Evolutionary conservation across 2,113 vertebrate genomes (phyloP).

Genomic region (Micronycteris hirsuta): DNA sequence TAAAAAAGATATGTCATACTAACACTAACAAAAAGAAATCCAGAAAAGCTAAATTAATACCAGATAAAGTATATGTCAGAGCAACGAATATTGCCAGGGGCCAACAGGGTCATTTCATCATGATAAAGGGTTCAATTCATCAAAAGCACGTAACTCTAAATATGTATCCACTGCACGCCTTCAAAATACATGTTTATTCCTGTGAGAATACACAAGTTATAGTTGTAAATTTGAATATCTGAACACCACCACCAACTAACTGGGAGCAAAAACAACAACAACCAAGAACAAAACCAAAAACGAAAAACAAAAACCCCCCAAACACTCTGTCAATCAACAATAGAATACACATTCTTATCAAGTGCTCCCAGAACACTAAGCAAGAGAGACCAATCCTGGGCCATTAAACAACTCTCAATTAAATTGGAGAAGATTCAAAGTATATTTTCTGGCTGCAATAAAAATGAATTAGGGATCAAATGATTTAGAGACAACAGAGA

Average conservation of each 20-base stretch:
- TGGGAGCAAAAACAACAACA: not conserved
- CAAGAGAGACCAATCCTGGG: too few species aligned
- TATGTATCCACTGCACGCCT: not conserved
- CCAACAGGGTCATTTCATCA: not conserved
- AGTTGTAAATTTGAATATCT: not conserved
- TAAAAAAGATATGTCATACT: not conserved
- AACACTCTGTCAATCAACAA: not conserved
- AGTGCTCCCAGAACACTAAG: too few species aligned
- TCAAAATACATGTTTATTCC: not conserved
- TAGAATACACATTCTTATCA: not conserved
- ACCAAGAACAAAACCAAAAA: too few species aligned
- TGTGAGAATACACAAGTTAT: not conserved
- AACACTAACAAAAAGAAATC: not conserved
- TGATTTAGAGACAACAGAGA: not conserved
- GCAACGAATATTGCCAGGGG: not conserved
- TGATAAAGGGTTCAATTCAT: not conserved
- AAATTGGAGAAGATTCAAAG: conserved; percentile 3
- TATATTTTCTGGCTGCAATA: not conserved
- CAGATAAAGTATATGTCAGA: not conserved
- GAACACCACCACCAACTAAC: not conserved
- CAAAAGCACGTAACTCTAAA: not conserved
- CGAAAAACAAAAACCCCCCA: too few species aligned
- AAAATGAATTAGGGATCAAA: not conserved
- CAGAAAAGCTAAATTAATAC: not conserved
- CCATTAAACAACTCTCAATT: too few species aligned